Evolutionary conservation across 1,140 invertebrate genomes (phyloP), one percentile per base, ranked within the genome.

Genomic region (Maconellicoccus hirsutus): DNA sequence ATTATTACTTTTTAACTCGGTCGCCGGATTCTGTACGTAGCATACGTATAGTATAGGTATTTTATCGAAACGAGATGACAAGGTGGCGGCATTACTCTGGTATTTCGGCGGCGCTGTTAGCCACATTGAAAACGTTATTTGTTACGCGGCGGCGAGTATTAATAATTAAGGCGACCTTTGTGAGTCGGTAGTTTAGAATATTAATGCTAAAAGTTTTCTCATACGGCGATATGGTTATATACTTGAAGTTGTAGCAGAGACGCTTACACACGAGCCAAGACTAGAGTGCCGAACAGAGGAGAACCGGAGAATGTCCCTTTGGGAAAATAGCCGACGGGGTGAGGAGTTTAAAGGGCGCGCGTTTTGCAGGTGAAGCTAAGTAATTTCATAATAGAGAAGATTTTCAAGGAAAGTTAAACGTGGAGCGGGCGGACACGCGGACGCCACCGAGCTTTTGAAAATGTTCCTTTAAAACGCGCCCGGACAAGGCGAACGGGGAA

Each of bases 341-440:
- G 19, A 66, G 61, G 25, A 66, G 21, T 66, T 66, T 66, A 66
- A 26, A 66, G 61, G 61, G 19, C 61, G 61, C 61, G 42, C 52
- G 52, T 59, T 66, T 66, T 66, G 61, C 61, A 66, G 61, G 61
- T 66, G 61, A 66, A 26, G 61, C 61, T 66, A 66, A 66, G 61
- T 66, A 66, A 66, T 66, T 66, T 66, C 61, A 66, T 66, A 66
- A 66, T 66, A 66, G 61, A 66, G 61, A 66, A 66, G 61, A 66
- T 66, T 66, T 66, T 66, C 61, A 23, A 52, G 42, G 42, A 52
- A 52, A 52, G 42, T 52, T 52, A 52, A 52, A 19, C 42, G 61
- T 8, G 61, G 3, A 22, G 61, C 10, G 52, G 21, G 52, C 21
- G 52, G 52, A 4, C 3, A 22, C 16, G 16, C 4, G 3, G 16